These are phyloP conservation scores for Eristalis pertinax DNA, from an alignment of 2,888 invertebrate species.

Conservation along the genomic window DNA sequence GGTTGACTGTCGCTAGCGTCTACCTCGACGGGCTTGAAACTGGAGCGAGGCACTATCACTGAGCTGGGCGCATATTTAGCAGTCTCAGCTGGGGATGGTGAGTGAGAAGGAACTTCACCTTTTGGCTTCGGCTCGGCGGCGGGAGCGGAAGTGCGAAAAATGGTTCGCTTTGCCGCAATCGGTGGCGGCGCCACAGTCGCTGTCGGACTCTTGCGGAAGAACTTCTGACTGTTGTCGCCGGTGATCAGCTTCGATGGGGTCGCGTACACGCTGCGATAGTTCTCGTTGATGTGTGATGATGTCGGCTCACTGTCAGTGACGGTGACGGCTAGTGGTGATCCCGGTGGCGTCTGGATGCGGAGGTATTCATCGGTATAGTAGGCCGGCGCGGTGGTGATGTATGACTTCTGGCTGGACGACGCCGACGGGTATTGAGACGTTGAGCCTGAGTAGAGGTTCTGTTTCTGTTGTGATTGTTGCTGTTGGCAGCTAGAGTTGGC, in stretches of 20 bases:
- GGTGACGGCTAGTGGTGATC: conserved; percentile 27
- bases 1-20: conserved; percentile 1
- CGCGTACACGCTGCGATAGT: conserved; percentile 80
- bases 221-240: conserved; percentile 75
- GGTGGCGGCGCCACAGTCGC: conserved; percentile 76
- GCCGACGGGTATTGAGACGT: conserved; percentile 50
- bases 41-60: conserved; percentile 67
- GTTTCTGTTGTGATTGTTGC: conserved; percentile 79
- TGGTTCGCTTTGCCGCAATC: conserved; percentile 68
- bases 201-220: conserved; percentile 77
- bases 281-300: conserved; percentile 77
- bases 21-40: conserved; percentile 50
- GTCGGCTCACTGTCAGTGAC: conserved; percentile 72
- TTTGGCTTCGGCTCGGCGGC: conserved; percentile 56
- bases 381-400: conserved; percentile 76
- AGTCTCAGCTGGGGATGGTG: conserved; percentile 43
- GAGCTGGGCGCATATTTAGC: conserved; percentile 35
- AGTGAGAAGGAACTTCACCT: conserved; percentile 45
- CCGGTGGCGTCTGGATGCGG: conserved; percentile 78
- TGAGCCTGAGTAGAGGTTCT: conserved; percentile 75
- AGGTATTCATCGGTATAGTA: conserved; percentile 79
- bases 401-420: conserved; percentile 53
- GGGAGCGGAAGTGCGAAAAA: conserved; percentile 72
- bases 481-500: conserved; percentile 82
- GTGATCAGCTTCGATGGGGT: conserved; percentile 79